Conservation (phyloP, 2,888 invertebrate genomes). For the Hemicrepidius hirtus region DNA sequence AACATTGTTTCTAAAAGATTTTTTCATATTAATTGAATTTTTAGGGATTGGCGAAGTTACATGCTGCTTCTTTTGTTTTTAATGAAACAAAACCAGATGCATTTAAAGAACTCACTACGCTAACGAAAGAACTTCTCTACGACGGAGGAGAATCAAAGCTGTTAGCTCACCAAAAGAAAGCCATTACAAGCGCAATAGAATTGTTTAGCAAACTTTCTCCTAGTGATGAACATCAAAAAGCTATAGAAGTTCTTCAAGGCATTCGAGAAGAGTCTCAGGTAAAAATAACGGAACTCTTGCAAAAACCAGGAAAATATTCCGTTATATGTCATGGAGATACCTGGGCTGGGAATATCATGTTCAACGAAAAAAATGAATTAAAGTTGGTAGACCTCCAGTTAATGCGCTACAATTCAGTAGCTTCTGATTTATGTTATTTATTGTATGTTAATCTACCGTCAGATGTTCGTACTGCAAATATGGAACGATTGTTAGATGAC, state of each 20-base stretch:
- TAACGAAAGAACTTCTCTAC: conserved; percentile 37
- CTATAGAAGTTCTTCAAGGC: not conserved
- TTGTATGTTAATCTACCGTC: conserved; percentile 56
- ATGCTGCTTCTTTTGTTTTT: conserved; percentile 56
- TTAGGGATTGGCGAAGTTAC: conserved; percentile 56
- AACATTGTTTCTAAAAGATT: no score
- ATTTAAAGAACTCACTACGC: conserved; percentile 11
- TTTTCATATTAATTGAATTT: no score
- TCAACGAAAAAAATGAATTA: conserved; percentile 46
- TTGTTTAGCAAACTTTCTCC: not conserved
- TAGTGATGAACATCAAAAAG: not conserved
- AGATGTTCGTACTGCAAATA: conserved; percentile 40
- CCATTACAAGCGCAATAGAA: not conserved
- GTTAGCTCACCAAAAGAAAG: not conserved
- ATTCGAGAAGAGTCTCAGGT: not conserved
- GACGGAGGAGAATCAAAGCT: conserved; percentile 9
- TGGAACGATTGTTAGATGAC: conserved; percentile 44
- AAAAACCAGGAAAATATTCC: conserved; percentile 24
- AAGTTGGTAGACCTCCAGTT: conserved; percentile 58
- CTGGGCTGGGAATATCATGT: conserved; percentile 58
- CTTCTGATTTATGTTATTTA: conserved; percentile 58
- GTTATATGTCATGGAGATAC: conserved; percentile 60
- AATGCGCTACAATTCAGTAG: conserved; percentile 57
- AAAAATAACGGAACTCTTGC: not conserved
- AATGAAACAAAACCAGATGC: conserved; percentile 40